A percentile compares a stretch with the other conserved stretches of the same genome.
These are phyloP conservation scores for Acrobasis suavella DNA, from an alignment of 2,888 invertebrate species.

Conservation along the genomic window DNA sequence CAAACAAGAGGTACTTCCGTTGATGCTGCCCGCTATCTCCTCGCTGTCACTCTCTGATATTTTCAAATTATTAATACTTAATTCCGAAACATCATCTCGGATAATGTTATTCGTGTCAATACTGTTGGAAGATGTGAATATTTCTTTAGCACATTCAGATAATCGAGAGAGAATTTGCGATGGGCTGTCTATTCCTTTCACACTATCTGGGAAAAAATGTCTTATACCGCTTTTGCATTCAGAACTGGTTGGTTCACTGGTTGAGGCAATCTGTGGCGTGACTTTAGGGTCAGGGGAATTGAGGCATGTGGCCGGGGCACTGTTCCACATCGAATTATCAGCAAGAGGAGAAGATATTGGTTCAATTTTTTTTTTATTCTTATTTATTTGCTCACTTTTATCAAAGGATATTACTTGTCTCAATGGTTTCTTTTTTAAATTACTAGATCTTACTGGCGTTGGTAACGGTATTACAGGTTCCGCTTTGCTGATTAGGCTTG, in stretches of 20 bases:
- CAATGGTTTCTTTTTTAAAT: slow-evolving; percentile 68
- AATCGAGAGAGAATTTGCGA: slow-evolving; percentile 73
- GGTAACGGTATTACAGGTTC: slow-evolving; percentile 89
- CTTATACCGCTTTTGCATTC: slow-evolving; percentile 65
- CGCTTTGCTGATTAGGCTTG: slow-evolving; percentile 69
- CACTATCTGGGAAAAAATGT: slow-evolving; percentile 76
- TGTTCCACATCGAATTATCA: slow-evolving; percentile 67
- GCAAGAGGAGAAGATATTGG: slow-evolving; percentile 38
- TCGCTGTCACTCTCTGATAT: slow-evolving; percentile 78
- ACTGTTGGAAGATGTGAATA: slow-evolving; percentile 73
- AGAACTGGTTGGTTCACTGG: slow-evolving; percentile 73
- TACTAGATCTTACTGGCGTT: slow-evolving; percentile 80
- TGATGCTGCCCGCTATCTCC: slow-evolving; percentile 72
- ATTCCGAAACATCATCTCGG: slow-evolving; percentile 69
- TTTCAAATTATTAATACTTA: slow-evolving; percentile 71
- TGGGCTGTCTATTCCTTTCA: slow-evolving; percentile 71
- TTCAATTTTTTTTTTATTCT: slow-evolving; percentile 42
- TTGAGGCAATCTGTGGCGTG: slow-evolving; percentile 55
- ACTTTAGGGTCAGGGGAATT: slow-evolving; percentile 81
- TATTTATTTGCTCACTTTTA: slow-evolving; percentile 59
- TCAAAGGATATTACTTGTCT: slow-evolving; percentile 80
- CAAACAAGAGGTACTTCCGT: slow-evolving; percentile 74
- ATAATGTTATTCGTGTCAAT: slow-evolving; percentile 64
- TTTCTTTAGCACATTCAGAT: slow-evolving; percentile 78
- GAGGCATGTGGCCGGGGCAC: slow-evolving; percentile 84